A percentile compares a stretch with the other conserved stretches of the same genome.
These are phyloP conservation scores for Oppia nitens DNA, from an alignment of 1,140 invertebrate species.

Conservation along the genomic window DNA sequence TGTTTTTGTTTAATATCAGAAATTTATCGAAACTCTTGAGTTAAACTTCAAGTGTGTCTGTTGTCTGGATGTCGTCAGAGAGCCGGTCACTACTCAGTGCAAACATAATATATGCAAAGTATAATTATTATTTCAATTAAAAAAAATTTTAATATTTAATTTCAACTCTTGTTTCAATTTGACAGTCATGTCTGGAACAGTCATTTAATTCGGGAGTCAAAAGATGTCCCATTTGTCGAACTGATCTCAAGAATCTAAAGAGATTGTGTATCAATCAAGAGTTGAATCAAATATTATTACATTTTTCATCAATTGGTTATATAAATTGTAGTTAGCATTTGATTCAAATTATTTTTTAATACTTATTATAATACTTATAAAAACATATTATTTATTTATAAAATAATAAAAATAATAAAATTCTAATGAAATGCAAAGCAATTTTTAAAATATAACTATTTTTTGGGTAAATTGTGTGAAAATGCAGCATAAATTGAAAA, in stretches of 20 bases:
- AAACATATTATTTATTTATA: no score
- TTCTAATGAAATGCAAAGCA: no score
- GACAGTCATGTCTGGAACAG: conserved; percentile 43
- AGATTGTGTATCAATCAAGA: background rate
- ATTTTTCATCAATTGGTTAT: no score
- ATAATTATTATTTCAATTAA: conserved; percentile 21
- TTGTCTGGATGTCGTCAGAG: conserved; percentile 53
- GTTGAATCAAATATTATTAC: background rate
- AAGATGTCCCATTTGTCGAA: conserved; percentile 48
- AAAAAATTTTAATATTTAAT: background rate
- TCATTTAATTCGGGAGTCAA: conserved; percentile 47
- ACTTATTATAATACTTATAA: no score
- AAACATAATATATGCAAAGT: conserved; percentile 58
- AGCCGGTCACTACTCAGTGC: conserved; percentile 55
- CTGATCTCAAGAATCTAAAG: background rate
- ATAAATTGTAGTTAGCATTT: no score
- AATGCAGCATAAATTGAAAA: no score
- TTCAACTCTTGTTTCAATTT: conserved; percentile 16
- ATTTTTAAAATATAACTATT: no score
- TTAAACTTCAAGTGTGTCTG: conserved; percentile 57
- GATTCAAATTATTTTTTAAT: no score
- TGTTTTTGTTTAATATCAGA: conserved; percentile 29
- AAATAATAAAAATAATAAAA: no score
- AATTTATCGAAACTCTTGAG: conserved; percentile 45
- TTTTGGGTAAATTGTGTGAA: no score